A percentile compares a stretch with the other conserved stretches of the same genome.
These are phyloP conservation scores for Ceratina japonica DNA, from an alignment of 1,140 invertebrate genomes.

Conservation along the genomic window DNA sequence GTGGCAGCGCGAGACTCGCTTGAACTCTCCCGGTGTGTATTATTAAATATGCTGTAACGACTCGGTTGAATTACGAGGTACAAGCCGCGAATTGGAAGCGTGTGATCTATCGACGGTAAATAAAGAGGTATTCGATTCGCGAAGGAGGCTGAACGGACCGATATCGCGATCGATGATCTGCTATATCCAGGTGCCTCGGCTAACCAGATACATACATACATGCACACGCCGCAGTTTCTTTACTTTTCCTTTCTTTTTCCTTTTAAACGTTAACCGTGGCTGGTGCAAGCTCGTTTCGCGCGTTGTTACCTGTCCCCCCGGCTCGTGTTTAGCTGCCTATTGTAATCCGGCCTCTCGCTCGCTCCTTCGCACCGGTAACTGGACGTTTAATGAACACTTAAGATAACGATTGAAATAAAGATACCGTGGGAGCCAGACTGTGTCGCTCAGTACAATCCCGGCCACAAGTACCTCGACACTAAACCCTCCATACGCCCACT, in stretches of 20 bases:
- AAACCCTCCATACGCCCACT: too few species aligned
- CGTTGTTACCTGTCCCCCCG: constrained; percentile 13
- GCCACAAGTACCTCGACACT: too few species aligned
- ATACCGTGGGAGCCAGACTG: constrained; percentile 38
- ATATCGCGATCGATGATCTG: constrained; percentile 53
- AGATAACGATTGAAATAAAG: constrained; percentile 51
- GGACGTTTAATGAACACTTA: constrained; percentile 47
- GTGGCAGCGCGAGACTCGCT: background rate
- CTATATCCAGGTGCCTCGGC: constrained; percentile 42
- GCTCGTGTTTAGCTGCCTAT: constrained; percentile 28
- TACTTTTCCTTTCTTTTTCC: constrained; percentile 1
- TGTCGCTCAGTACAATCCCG: constrained; percentile 9
- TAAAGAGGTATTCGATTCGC: constrained; percentile 44
- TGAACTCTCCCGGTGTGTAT: constrained; percentile 2
- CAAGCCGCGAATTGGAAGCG: constrained; percentile 49
- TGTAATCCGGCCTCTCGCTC: constrained; percentile 17
- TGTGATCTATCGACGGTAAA: constrained; percentile 50
- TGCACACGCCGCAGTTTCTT: background rate
- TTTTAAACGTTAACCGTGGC: constrained; percentile 34
- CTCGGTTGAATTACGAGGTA: constrained; percentile 34
- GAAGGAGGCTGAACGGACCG: constrained; percentile 36
- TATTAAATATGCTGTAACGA: constrained; percentile 50
- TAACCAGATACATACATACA: constrained; percentile 24
- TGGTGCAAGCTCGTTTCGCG: constrained; percentile 17
- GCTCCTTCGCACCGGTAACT: constrained; percentile 14